Conservation (phyloP, 2,888 invertebrate genomes). For the Stramonita haemastoma region DNA sequence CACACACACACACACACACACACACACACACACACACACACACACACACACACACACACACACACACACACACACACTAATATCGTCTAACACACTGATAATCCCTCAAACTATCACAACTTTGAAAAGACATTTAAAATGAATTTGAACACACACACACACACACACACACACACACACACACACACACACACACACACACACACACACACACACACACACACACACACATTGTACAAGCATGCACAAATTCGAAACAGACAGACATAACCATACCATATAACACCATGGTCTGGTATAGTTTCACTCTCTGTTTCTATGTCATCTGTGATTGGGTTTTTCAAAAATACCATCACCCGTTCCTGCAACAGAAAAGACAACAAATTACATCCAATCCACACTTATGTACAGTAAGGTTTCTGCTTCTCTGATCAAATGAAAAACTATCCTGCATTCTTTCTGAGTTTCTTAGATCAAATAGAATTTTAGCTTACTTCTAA, state of each 20-base stretch:
- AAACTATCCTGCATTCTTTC: too few relatives aligned
- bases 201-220: background rate
- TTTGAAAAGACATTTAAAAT: too few relatives aligned
- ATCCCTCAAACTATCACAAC: too few relatives aligned
- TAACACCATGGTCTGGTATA: conserved; percentile 38
- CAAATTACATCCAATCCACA: too few relatives aligned
- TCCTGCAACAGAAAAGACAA: conserved; percentile 33
- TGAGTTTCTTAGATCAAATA: too few relatives aligned
- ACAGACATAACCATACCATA: conserved; percentile 31
- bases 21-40: background rate
- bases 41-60: background rate
- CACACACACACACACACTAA: background rate
- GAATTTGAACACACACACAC: background rate
- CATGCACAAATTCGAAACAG: background rate
- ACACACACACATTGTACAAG: background rate
- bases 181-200: background rate
- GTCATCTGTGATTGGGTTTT: conserved; percentile 37
- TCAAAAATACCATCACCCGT: conserved; percentile 42
- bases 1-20: background rate
- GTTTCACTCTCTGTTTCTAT: conserved; percentile 40
- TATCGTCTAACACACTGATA: too few relatives aligned
- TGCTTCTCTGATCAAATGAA: too few relatives aligned
- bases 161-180: background rate
- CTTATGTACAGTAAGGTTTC: too few relatives aligned
- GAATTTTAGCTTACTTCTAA: too few relatives aligned